Percentiles rank a stretch among this genome's conserved stretches.
These are phyloP conservation scores for Pseudorhombus dupliciocellatus DNA, from an alignment of 2,113 vertebrate species.

Conservation along the genomic window DNA sequence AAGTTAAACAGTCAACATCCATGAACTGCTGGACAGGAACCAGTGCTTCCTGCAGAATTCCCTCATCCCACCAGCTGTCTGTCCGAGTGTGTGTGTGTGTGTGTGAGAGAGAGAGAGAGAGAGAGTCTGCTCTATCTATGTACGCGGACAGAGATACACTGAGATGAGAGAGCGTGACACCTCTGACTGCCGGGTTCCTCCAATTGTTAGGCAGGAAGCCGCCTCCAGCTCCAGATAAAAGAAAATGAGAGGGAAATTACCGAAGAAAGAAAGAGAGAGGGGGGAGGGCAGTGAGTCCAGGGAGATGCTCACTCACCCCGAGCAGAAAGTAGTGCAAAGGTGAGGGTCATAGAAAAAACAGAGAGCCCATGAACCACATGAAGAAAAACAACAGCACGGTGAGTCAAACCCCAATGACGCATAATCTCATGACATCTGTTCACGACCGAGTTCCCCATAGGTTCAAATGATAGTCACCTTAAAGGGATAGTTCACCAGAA, in stretches of 20 bases:
- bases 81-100: conserved; percentile 17
- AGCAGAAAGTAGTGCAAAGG: conserved; percentile 65
- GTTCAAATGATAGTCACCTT: not conserved
- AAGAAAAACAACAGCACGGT: conserved; percentile 40
- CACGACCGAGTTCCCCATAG: not conserved
- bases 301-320: conserved; percentile 42
- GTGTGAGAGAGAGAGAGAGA: conserved; percentile 17
- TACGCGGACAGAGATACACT: conserved; percentile 42
- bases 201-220: conserved; percentile 76
- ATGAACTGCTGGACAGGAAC: conserved; percentile 51
- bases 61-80: conserved; percentile 43
- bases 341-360: conserved; percentile 56
- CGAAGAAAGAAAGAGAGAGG: conserved; percentile 14
- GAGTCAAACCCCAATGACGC: conserved; percentile 62
- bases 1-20: not conserved
- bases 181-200: conserved; percentile 72
- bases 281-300: not conserved
- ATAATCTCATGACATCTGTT: conserved; percentile 28
- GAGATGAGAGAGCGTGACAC: conserved; percentile 62
- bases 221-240: conserved; percentile 49
- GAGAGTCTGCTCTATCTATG: conserved; percentile 29
- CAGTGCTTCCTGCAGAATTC: conserved; percentile 58
- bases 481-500: not conserved
- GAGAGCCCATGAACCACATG: conserved; percentile 13
- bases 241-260: conserved; percentile 46